Evolutionary conservation across 1,140 invertebrate genomes (phyloP), one percentile per base, ranked within the genome.

Genomic region (Trichonephila inaurata): DNA sequence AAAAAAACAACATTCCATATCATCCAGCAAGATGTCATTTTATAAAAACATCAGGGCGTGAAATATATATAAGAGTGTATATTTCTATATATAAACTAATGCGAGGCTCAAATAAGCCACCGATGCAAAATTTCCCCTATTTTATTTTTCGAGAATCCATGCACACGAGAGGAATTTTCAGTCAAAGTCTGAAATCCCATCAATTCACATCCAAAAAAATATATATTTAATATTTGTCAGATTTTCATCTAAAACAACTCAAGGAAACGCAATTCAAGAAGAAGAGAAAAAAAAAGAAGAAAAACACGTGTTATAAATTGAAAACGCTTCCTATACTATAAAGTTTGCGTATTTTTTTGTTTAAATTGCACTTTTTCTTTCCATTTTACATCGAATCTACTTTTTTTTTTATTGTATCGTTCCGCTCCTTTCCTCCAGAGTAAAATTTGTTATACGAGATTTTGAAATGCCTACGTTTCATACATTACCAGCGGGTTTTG

Each of bases 361-460:
- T 33, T 33, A 77, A 28, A 6, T 77, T 18, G 16, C 72, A 40
- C 72, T 33, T 24, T 24, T 77, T 77, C 69, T 77, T 77, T 40
- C 72, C 72, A 77, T 77, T 77, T 77, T 33, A 40, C 72, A 40
- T 77, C 33, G 24, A 28, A 33, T 33, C 24, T 72, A 21, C 6
- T 24, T 28, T 24, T 18, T 64, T 18, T 21, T 0, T 21, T 21
- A 21, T 62, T 16, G 12, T 33, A 77, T 40, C 33, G 28, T 77
- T 77, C 72, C 18, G 18, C 72, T 18, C n/a, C 4, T 18, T 77
- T 40, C 72, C 72, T 77, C 72, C 19, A 18, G 72, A 77, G 72
- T 33, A 33, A 77, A 77, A 77, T 77, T 77, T 77, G 72, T 77
- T 77, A 77, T 77, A 77, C 72, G 72, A 77, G 72, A 77, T 77